phyloP scores from a whole-genome alignment of 2,113 vertebrate genomes.

The Clarias magur region DNA sequence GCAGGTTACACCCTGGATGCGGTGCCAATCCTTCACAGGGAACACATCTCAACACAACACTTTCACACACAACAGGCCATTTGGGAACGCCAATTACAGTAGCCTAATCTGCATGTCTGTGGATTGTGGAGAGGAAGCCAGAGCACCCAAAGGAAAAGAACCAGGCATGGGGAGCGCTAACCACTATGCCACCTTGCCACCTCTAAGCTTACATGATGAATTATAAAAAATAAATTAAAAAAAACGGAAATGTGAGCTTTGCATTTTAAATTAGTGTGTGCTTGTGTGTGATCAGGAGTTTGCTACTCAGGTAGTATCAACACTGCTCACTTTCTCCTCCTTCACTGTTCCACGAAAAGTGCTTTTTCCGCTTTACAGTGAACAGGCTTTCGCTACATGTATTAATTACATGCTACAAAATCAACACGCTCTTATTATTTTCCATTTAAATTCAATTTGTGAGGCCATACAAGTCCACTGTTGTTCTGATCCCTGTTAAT shows the following conservation, averaged over 20 bases:
- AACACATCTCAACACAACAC: too few species aligned
- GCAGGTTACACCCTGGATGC: too few species aligned
- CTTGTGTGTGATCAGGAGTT: background rate
- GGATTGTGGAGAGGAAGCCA: too few species aligned
- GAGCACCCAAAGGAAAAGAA: too few species aligned
- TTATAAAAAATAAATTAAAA: too few species aligned
- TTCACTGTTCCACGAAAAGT: background rate
- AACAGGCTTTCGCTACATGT: background rate
- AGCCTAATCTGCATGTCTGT: too few species aligned
- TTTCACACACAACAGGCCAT: too few species aligned
- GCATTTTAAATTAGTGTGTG: background rate
- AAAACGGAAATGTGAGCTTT: background rate
- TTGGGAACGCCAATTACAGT: too few species aligned
- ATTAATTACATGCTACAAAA: slow-evolving; percentile 2
- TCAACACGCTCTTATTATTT: background rate
- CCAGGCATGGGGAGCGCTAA: too few species aligned
- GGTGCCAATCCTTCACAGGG: too few species aligned
- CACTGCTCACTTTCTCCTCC: background rate
- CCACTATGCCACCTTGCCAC: too few species aligned
- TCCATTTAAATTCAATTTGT: slow-evolving; percentile 5
- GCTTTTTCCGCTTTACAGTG: background rate
- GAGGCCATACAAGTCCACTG: slow-evolving; percentile 8
- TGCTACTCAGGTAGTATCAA: background rate
- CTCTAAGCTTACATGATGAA: too few species aligned
- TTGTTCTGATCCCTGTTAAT: slow-evolving; percentile 23